Conservation (phyloP, 2,888 invertebrate species). For the Icerya purchasi region DNA sequence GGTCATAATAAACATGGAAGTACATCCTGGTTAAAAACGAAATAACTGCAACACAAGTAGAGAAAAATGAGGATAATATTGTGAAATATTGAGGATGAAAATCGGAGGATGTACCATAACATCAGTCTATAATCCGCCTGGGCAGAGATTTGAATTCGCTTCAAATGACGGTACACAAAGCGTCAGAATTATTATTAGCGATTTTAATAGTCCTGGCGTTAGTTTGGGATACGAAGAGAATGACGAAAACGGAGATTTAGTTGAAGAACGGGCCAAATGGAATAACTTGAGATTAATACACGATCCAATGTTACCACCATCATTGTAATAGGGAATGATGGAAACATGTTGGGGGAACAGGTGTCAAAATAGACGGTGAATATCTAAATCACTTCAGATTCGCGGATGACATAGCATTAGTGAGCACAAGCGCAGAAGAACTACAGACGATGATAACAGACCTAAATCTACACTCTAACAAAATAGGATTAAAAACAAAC, state of each 20-base stretch:
- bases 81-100: neutral
- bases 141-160: too few relatives aligned
- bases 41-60: neutral
- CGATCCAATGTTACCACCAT: neutral
- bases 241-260: neutral
- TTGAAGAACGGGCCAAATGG: neutral
- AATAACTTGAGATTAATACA: neutral
- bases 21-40: neutral
- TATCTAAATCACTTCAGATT: too few relatives aligned
- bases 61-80: neutral
- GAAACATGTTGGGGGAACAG: too few relatives aligned
- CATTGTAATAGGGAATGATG: neutral
- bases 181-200: neutral
- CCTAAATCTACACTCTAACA: too few relatives aligned
- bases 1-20: neutral
- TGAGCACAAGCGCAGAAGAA: too few relatives aligned
- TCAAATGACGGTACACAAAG: too few relatives aligned
- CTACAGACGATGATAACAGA: too few relatives aligned
- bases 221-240: neutral
- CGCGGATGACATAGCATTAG: too few relatives aligned
- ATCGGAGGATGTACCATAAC: neutral
- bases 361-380: too few relatives aligned
- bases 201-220: neutral
- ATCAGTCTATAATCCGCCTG: neutral
- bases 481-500: too few relatives aligned